Conservation (phyloP, 2,113 vertebrate genomes). For the Ceyx margarethae region DNA sequence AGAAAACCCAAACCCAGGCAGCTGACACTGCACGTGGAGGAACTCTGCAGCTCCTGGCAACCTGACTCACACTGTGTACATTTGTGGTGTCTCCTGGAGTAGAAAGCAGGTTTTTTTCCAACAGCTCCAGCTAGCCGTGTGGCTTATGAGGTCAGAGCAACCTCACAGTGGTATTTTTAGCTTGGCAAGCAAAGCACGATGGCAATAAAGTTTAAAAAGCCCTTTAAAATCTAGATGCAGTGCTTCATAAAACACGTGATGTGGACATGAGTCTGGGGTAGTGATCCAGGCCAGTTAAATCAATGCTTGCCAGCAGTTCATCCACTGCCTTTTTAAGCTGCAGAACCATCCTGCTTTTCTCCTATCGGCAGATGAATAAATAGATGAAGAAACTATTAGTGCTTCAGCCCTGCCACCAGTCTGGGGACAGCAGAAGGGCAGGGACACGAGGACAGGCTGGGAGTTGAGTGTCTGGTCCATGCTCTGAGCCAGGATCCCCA, state of each 20-base stretch:
- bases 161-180: slow-evolving; percentile 41
- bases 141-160: slow-evolving; percentile 41
- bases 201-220: slow-evolving; percentile 6
- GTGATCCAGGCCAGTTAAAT: not conserved
- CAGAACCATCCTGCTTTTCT: not conserved
- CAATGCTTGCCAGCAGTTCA: not conserved
- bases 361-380: not conserved
- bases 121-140: not conserved
- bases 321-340: not conserved
- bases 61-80: not conserved
- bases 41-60: not conserved
- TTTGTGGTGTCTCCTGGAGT: not conserved
- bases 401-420: not conserved
- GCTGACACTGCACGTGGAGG: not conserved
- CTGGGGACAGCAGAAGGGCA: not conserved
- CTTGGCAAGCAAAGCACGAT: not conserved
- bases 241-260: not conserved
- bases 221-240: not conserved
- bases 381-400: not conserved
- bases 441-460: not conserved
- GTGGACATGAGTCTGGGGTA: not conserved
- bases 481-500: not conserved
- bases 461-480: not conserved
- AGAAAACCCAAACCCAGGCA: not conserved
- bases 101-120: not conserved